Percentiles rank a stretch among this genome's conserved stretches.
These are phyloP conservation scores for Galago senegalensis DNA, from an alignment of 2,797 vertebrate species.

Conservation along the genomic window DNA sequence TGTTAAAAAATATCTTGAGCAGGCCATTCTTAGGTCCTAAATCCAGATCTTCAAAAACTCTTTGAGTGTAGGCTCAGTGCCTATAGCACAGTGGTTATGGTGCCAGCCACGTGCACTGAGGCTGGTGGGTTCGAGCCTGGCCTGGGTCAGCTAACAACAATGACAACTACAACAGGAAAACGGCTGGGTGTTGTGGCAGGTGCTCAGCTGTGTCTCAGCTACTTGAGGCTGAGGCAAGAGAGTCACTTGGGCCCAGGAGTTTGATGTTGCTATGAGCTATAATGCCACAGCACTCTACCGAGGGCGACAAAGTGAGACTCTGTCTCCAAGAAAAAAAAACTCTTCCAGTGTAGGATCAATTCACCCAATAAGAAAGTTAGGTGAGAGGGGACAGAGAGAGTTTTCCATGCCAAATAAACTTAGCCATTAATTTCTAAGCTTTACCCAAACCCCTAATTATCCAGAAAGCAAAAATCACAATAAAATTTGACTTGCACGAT, in stretches of 20 bases:
- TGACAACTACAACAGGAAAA: no score
- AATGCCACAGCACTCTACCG: no score
- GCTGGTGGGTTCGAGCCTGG: no score
- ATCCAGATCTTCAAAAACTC: background rate
- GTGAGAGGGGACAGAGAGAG: background rate
- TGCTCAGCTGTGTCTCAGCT: no score
- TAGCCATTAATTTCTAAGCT: background rate
- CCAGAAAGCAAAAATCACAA: slow-evolving; percentile 7
- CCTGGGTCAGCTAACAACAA: no score
- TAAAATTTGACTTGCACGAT: background rate
- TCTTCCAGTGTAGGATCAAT: background rate
- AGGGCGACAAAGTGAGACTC: no score
- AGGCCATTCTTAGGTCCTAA: background rate
- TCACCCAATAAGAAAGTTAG: background rate
- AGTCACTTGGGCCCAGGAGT: no score
- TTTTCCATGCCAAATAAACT: slow-evolving; percentile 11
- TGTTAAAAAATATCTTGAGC: slow-evolving; percentile 37
- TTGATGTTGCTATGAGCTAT: no score
- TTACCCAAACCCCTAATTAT: slow-evolving; percentile 13
- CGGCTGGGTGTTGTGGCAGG: no score
- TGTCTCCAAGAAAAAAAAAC: background rate
- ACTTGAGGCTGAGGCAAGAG: no score
- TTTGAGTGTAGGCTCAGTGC: background rate
- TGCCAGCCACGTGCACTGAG: no score
- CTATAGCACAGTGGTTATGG: no score